phyloP scores from a whole-genome alignment of 1,140 invertebrate species.

The Drosophila kurseongensis region DNA sequence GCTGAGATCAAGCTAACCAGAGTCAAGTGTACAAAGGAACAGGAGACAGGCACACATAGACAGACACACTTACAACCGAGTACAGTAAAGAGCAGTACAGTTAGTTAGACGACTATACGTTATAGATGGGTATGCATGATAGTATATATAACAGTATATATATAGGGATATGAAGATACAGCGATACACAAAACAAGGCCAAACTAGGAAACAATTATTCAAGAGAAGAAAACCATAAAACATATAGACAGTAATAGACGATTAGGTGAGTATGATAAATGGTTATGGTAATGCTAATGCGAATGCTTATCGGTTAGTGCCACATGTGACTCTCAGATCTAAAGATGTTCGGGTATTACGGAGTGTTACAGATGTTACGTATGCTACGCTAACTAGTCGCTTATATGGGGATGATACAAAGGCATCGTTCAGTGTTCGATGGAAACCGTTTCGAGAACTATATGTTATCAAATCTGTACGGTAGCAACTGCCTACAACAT shows the following conservation, averaged over 20 bases:
- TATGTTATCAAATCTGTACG: conserved; percentile 26
- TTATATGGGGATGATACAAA: conserved; percentile 18
- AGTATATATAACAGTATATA: conserved; percentile 36
- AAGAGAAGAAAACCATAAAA: conserved; percentile 35
- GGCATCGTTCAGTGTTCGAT: conserved; percentile 19
- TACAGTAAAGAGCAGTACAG: conserved; percentile 54
- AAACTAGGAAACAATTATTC: conserved; percentile 32
- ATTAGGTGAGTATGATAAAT: conserved; percentile 28
- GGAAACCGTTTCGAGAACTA: conserved; percentile 26
- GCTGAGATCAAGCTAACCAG: conserved; percentile 29
- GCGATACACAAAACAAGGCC: conserved; percentile 45
- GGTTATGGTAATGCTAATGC: conserved; percentile 27
- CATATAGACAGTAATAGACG: conserved; percentile 45
- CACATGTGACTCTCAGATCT: conserved; percentile 38
- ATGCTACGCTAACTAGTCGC: conserved; percentile 20
- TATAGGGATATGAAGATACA: conserved; percentile 28
- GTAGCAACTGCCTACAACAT: conserved; percentile 40
- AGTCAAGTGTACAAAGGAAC: conserved; percentile 16
- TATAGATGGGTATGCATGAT: conserved; percentile 45
- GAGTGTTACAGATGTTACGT: conserved; percentile 20
- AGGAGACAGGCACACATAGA: conserved; percentile 43
- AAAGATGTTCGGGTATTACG: conserved; percentile 24
- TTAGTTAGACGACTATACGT: conserved; percentile 45
- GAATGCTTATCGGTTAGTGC: conserved; percentile 23
- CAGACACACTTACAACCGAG: conserved; percentile 52